phyloP scores from a whole-genome alignment of 2,888 invertebrate species.

The Auanema sp. region DNA sequence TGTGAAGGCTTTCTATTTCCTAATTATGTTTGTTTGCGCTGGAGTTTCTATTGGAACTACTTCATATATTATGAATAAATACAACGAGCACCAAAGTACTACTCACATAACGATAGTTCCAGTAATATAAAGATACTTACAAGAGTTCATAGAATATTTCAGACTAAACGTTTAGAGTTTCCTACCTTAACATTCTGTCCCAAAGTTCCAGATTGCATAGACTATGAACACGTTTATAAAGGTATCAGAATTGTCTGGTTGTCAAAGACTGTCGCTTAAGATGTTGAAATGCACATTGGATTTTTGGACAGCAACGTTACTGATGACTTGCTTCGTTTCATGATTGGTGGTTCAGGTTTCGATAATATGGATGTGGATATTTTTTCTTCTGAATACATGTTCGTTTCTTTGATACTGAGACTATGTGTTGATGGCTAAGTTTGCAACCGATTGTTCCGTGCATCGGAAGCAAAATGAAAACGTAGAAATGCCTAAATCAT shows the following conservation, averaged over 20 bases:
- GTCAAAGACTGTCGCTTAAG: too few relatives aligned
- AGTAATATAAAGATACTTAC: constrained; percentile 6
- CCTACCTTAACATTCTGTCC: constrained; percentile 37
- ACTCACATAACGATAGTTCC: constrained; percentile 34
- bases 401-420: too few relatives aligned
- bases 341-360: constrained; percentile 21
- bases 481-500: too few relatives aligned
- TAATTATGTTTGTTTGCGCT: constrained; percentile 24
- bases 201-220: constrained; percentile 31
- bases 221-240: constrained; percentile 26
- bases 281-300: constrained; percentile 1
- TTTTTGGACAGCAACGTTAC: not conserved
- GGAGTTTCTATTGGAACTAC: constrained; percentile 32
- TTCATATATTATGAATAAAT: constrained; percentile 26
- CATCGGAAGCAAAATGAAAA: not conserved
- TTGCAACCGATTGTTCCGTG: too few relatives aligned
- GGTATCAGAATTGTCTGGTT: constrained; percentile 9
- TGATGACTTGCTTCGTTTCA: constrained; percentile 12
- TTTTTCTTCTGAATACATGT: not conserved
- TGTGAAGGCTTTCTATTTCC: constrained; percentile 22
- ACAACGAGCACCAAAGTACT: constrained; percentile 30
- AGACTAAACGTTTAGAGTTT: constrained; percentile 27
- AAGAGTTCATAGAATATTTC: not conserved
- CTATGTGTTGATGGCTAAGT: too few relatives aligned
- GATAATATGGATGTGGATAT: constrained; percentile 18